Base-by-base conservation (phyloP, 2,888 invertebrate species). In the Spodoptera littoralis region DNA sequence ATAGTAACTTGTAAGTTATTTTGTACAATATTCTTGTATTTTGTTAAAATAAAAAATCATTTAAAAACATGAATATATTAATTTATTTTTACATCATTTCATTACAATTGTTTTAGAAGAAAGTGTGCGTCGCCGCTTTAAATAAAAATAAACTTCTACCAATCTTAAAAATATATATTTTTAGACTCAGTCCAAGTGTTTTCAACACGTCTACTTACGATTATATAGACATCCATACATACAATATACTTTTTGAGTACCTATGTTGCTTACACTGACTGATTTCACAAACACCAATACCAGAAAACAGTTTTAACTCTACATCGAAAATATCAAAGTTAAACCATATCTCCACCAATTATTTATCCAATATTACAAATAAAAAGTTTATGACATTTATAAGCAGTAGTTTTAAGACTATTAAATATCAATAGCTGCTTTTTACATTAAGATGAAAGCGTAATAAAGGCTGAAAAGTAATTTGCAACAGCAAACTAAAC, bases 1-100 rank as follows among this genome's bases (percentile, higher is more conserved):
- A 85, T 88, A 86, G 81, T 84, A 87, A 77, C 60, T 60, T 6
- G 11, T 84, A 84, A 84, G 77, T 69, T 77, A 80, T 85, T 86
- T 85, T 85, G 78, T 86, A 87, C 79, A 82, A 79, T 83, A 81
- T 66, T 76, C 80, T 79, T 78, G 76, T 82, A 83, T 79, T 79
- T 83, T 84, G 81, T 84, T 84, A 81, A 81, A 80, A 82, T 82
- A 79, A 84, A 69, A 72, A 53, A 36, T 36, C 60, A 66, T 65
- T 74, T 47, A 56, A 64, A 73, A 67, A 71, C 60, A 65, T 41
- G 60, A 72, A 73, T 77, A 65, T 73, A 72, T 78, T 73, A 72
- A 61, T 77, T 76, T 79, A 73, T 63, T 80, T 36, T 67, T 69
- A 60, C 63, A 63, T 44, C 27, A 8, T 42, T 53, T 50, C 49